phyloP scores from a whole-genome alignment of 2,888 invertebrate species.

The Drosophila basisetae region DNA sequence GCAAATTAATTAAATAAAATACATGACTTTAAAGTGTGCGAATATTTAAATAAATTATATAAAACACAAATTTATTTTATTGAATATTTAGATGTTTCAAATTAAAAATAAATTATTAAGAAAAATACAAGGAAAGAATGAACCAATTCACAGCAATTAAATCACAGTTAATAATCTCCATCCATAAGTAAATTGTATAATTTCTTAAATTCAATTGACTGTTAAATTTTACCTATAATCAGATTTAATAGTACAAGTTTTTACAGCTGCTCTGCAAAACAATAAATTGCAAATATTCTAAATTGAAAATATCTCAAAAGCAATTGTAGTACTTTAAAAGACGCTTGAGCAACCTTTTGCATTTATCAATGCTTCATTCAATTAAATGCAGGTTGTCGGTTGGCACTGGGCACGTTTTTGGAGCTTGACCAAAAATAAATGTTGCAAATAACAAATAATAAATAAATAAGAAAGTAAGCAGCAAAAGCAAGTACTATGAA shows the following conservation, averaged over 20 bases:
- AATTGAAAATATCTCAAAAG: background rate
- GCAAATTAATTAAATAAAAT: background rate
- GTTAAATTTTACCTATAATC: background rate
- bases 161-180: background rate
- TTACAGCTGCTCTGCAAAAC: background rate
- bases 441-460: conserved; percentile 63
- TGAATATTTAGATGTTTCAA: background rate
- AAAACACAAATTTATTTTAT: background rate
- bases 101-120: background rate
- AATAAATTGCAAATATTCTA: background rate
- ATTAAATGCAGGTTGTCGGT: conserved; percentile 37
- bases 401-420: conserved; percentile 39
- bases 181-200: background rate
- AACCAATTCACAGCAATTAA: background rate
- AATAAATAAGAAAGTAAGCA: conserved; percentile 64
- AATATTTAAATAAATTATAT: background rate
- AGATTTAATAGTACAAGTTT: background rate
- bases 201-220: background rate
- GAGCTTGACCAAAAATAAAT: conserved; percentile 56
- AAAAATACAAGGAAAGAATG: background rate
- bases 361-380: conserved; percentile 34
- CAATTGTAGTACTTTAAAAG: background rate
- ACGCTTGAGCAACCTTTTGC: background rate
- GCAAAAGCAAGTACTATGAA: conserved; percentile 13
- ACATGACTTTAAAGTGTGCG: background rate